Evolutionary conservation across 2,797 vertebrate species (phyloP), one percentile per base, ranked within the genome.

Genomic region (Sebastes taczanowskii): DNA sequence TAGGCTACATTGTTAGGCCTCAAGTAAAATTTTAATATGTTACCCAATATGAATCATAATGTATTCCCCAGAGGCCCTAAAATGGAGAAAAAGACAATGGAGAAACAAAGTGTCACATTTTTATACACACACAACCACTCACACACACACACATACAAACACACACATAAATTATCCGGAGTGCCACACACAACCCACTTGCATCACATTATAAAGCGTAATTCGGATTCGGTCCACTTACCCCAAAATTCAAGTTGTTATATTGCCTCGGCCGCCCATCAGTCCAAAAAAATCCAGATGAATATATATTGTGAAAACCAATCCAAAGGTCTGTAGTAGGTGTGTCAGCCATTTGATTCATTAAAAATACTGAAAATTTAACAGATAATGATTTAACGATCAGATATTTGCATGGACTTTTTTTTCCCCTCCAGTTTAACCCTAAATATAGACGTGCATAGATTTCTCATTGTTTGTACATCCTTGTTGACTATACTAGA

Each of bases 11-110:
- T 25, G 20, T n/a, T 59, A 29, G 16, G 11, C 16, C 3, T 66
- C 27, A 72, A 22, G 49, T 79, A 7, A 69, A 62, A 68, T 74
- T 32, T 58, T 1, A 64, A 49, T 1, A 32, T 9, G 1, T 70
- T 69, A 80, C 66, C 74, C 0, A 1, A 58, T 4, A 1, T 25
- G 1, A 2, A 6, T 11, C 11, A 56, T 4, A 0, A 27, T 4
- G 4, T 4, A 0, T 7, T 7, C 2, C 0, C 25, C 13, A 0
- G 9, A 0, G 2, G 0, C 9, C 16, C 55, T 62, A 30, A 61
- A 68, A 62, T 62, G 30, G 38, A 65, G 49, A 46, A 60, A n/a
- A 27, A 71, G 22, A 46, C n/a, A 79, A 29, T 35, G 4, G 53
- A 66, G 38, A 64, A 56, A 53, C 20, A 53, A 56, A 52, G 5